Percentiles rank a stretch among this genome's conserved stretches.
Conservation (phyloP, 64 coral and sea anemone genomes). For the Pocillopora damicornis region DNA sequence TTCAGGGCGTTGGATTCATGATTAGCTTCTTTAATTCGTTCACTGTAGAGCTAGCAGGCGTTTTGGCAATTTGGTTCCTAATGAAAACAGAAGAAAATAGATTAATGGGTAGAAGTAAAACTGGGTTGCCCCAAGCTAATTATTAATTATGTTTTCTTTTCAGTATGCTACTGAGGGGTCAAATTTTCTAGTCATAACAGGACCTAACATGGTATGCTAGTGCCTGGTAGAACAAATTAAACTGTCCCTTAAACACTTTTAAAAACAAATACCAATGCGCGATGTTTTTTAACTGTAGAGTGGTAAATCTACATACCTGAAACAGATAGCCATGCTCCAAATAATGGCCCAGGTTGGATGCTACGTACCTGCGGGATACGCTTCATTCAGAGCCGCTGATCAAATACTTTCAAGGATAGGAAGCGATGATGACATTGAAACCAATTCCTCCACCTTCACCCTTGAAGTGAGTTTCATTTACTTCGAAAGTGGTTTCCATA, state of each 20-base stretch:
- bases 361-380: conserved; percentile 87
- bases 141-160: conserved; percentile 19
- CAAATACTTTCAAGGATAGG: conserved; percentile 98
- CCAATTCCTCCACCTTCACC: conserved; percentile 97
- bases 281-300: conserved; percentile 48
- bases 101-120: not conserved
- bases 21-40: too few species aligned
- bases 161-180: conserved; percentile 95
- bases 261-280: not conserved
- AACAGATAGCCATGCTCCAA: conserved; percentile 87
- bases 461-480: conserved; percentile 55
- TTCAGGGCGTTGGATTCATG: too few species aligned
- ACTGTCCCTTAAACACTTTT: not conserved
- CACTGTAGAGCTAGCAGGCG: too few species aligned
- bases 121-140: too few species aligned
- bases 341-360: conserved; percentile 98
- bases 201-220: conserved; percentile 94
- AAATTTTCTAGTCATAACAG: conserved; percentile 90
- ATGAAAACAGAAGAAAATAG: not conserved
- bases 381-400: conserved; percentile 90
- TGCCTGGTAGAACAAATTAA: not conserved
- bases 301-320: conserved; percentile 97
- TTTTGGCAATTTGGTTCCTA: too few species aligned
- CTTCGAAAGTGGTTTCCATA: not conserved
- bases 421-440: conserved; percentile 98